phyloP scores from a whole-genome alignment of 2,888 invertebrate genomes.

The Coelogynopora nodosa region DNA sequence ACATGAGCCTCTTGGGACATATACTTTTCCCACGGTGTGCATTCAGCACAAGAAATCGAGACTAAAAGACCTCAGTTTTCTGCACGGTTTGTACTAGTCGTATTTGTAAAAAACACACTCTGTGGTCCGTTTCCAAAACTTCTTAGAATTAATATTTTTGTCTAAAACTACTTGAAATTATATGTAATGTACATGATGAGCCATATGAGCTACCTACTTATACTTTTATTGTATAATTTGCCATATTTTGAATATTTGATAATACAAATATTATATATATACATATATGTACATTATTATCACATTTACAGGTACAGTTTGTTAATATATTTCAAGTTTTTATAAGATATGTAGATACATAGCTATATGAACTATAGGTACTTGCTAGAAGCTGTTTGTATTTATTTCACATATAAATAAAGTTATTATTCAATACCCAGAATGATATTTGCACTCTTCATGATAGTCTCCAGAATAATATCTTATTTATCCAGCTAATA shows the following conservation, averaged over 20 bases:
- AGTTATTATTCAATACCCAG: background rate
- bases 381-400: background rate
- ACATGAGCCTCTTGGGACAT: background rate
- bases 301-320: background rate
- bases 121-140: background rate
- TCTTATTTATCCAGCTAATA: background rate
- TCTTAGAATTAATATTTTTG: background rate
- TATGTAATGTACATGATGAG: too few species aligned
- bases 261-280: too few species aligned
- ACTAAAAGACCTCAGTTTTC: slow-evolving; percentile 14
- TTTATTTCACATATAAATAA: background rate
- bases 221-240: background rate
- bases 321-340: background rate
- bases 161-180: background rate
- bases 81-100: slow-evolving; percentile 1
- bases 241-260: background rate
- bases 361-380: background rate
- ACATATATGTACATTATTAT: background rate
- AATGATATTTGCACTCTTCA: background rate
- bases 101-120: slow-evolving; percentile 15
- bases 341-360: background rate
- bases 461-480: too few species aligned
- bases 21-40: background rate
- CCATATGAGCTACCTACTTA: background rate
- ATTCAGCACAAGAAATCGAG: background rate